These are phyloP conservation scores for Protobothrops flavoviridis DNA, from an alignment of 2,113 vertebrate species.

Conservation along the genomic window DNA sequence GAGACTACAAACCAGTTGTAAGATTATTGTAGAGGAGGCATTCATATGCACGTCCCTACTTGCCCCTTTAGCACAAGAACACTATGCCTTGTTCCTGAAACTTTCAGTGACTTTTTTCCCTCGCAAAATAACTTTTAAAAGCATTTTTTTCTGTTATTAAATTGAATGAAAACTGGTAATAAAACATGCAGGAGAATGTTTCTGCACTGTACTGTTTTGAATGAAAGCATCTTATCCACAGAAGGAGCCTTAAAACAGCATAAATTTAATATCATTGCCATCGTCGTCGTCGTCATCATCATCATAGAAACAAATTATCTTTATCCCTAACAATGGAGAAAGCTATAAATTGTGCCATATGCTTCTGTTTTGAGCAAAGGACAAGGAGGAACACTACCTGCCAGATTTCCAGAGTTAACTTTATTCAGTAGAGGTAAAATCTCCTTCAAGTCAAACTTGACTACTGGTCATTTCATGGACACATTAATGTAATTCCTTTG, in stretches of 20 bases:
- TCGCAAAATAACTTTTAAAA: neutral
- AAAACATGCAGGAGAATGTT: neutral
- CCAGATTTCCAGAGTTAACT: neutral
- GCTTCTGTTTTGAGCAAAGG: neutral
- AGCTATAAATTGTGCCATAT: neutral
- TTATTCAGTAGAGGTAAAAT: neutral
- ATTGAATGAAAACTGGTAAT: neutral
- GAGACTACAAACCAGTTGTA: neutral
- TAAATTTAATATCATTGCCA: neutral
- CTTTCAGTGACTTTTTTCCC: neutral
- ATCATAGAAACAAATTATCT: neutral
- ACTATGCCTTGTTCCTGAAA: neutral
- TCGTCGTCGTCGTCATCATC: neutral
- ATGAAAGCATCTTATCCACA: neutral
- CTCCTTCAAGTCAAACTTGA: neutral
- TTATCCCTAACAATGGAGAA: neutral
- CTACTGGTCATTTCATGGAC: neutral
- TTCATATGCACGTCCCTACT: neutral
- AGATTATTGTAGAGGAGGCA: neutral
- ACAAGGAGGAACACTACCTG: neutral
- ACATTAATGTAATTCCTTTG: neutral
- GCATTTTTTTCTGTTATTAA: neutral
- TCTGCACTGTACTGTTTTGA: neutral
- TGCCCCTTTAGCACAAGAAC: neutral
- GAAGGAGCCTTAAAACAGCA: neutral